Conservation (phyloP, 2,888 invertebrate species). For the Scaptomyza flava region DNA sequence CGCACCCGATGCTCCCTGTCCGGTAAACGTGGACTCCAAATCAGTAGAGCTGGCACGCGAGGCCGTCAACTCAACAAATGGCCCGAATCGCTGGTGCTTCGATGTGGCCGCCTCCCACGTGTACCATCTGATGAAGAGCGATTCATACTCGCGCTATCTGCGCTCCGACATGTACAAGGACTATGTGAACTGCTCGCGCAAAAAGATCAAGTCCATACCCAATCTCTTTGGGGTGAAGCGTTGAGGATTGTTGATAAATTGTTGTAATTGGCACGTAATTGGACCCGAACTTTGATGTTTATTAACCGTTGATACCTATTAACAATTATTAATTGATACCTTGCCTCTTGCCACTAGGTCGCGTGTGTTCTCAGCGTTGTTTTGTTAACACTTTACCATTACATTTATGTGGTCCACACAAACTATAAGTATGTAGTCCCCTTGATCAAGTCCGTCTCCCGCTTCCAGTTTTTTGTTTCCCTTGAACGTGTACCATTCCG, state of each 20-base stretch:
- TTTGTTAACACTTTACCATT: conserved; percentile 30
- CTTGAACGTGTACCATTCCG: background rate
- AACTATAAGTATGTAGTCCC: conserved; percentile 8
- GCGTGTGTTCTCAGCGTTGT: conserved; percentile 55
- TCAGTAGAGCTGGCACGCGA: conserved; percentile 93
- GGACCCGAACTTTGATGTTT: conserved; percentile 26
- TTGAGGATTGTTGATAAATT: conserved; percentile 73
- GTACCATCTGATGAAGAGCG: conserved; percentile 99
- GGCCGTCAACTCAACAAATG: conserved; percentile 88
- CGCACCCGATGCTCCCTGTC: conserved; percentile 96
- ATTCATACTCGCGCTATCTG: conserved; percentile 98
- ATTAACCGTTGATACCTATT: conserved; percentile 48
- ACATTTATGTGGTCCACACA: conserved; percentile 45
- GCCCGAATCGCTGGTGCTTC: conserved; percentile 96
- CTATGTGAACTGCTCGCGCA: conserved; percentile 96
- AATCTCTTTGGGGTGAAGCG: conserved; percentile 85
- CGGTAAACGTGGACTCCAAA: conserved; percentile 98
- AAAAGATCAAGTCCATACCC: conserved; percentile 91
- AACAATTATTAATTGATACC: conserved; percentile 33
- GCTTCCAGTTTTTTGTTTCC: background rate
- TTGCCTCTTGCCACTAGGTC: conserved; percentile 54
- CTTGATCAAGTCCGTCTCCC: background rate
- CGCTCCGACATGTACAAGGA: conserved; percentile 99
- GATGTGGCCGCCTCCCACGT: conserved; percentile 99
- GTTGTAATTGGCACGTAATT: conserved; percentile 18